Evolutionary conservation across 2,113 vertebrate species (phyloP), one percentile per base, ranked within the genome.

Genomic region (Heteronetta atricapilla): DNA sequence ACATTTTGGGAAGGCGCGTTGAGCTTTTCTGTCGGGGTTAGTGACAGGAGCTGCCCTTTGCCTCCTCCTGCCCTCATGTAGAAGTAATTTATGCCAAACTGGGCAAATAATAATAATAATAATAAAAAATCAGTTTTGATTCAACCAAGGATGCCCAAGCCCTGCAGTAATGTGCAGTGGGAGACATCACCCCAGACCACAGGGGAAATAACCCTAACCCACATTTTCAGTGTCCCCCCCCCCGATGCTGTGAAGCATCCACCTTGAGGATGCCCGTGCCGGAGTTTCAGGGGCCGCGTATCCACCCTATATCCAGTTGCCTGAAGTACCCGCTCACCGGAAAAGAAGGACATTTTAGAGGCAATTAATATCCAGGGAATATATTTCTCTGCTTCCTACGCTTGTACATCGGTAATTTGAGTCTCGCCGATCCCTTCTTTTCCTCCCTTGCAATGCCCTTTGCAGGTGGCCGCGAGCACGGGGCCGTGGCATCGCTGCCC

Each of bases 321-420:
- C 62, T 81, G 6, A 82, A 93, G 94, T 59, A 81, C 46, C 62
- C 0, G 1, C 82, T 90, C 77, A 56, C 86, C 44, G 91, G 95
- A 96, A 95, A 72, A 63, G 75, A 75, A 38, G 14, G 14, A 70
- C 62, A 87, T 84, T 86, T 87, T 44, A 96, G 91, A 92, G 70
- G 93, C 88, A 91, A 95, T 91, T 86, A 94, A 92, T 96, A 97
- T 91, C 91, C 93, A 36, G 44, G 89, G 91, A 94, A 94, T 77
- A 78, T 64, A 83, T 72, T 46, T 72, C 89, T 68, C 84, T 66
- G 58, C 87, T 95, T 95, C 96, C 82, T 48, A 89, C 62, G 78
- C 78, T 79, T 68, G 95, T 89, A 94, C 95, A 87, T 92, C 66
- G 72, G 96, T 97, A 97, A 96, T 5, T 63, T 1, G 70, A 96